Evolutionary conservation across 2,888 invertebrate genomes (phyloP), one percentile per base, ranked within the genome.

Genomic region (Notodonta ziczac): DNA sequence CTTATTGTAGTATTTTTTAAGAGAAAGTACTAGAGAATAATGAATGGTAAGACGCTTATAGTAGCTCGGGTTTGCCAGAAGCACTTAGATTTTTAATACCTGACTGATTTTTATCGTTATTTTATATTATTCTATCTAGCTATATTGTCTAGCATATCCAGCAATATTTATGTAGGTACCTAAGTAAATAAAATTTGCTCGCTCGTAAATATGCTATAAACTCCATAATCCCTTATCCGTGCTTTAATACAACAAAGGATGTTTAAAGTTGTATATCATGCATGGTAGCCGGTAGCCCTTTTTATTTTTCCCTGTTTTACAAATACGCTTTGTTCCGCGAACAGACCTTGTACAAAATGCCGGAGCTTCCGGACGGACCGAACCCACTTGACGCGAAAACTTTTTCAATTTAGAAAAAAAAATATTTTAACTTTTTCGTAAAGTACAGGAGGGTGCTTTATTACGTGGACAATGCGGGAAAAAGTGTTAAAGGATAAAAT

Each of bases 331-430:
- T 50, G 50, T 50, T 16, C 50, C 50, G 16, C 9, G 7, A 16
- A 52, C 52, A 24, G 52, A 32, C 32, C 32, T 52, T 32, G 52
- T 32, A 57, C 59, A 70, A 57, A 60, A 46, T 13, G 10, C 12
- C 42, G 57, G n/a, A 5, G 5, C 16, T 39, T 39, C 59, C 57
- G 39, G 7, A 8, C 42, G 51, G 61, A 56, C 46, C 52, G 24
- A 40, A 32, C n/a, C 32, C 60, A 59, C 61, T 61, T 16, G 4
- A 54, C 24, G 16, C 32, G 24, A 56, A 40, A 69, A 64, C 63
- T 67, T 71, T 64, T 67, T 71, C 60, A 61, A 67, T 67, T 69
- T 71, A 50, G 42, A 57, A 57, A 61, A 61, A n/a, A 35, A 60
- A 52, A 62, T 60, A 32, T 52, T 52, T 50, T 7, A 50, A 16